These are phyloP conservation scores for Rousettus madagascariensis DNA, from an alignment of 2,797 vertebrate species.

Conservation along the genomic window DNA sequence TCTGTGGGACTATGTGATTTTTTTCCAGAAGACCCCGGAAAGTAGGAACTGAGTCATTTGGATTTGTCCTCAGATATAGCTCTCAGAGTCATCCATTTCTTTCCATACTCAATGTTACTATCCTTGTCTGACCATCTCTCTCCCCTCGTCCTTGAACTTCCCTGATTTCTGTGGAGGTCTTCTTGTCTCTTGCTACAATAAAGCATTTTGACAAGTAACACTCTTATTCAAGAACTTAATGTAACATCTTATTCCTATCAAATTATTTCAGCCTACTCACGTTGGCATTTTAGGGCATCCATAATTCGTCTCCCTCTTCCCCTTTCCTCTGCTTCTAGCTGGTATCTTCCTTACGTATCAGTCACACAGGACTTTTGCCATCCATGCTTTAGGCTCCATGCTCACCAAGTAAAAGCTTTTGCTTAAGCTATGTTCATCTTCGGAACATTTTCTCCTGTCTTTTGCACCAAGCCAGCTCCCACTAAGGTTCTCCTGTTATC, in stretches of 20 bases:
- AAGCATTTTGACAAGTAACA: not conserved
- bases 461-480: not conserved
- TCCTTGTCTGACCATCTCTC: not conserved
- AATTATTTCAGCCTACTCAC: not conserved
- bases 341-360: not conserved
- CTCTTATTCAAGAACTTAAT: not conserved
- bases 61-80: constrained; percentile 10
- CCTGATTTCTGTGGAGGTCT: not conserved
- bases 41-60: not conserved
- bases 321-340: not conserved
- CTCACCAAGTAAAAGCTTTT: constrained; percentile 20
- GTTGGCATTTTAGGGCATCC: not conserved
- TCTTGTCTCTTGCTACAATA: constrained; percentile 26
- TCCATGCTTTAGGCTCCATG: not conserved
- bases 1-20: not conserved
- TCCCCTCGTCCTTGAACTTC: not conserved
- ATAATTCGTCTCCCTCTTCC: not conserved
- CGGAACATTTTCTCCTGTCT: constrained; percentile 53
- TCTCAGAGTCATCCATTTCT: not conserved
- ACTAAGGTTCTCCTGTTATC: not conserved
- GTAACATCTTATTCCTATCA: not conserved
- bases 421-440: not conserved
- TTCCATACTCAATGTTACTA: not conserved
- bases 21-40: not conserved
- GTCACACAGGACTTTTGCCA: not conserved